phyloP scores from a whole-genome alignment of 2,888 invertebrate species.

The Agapostemon virescens region DNA sequence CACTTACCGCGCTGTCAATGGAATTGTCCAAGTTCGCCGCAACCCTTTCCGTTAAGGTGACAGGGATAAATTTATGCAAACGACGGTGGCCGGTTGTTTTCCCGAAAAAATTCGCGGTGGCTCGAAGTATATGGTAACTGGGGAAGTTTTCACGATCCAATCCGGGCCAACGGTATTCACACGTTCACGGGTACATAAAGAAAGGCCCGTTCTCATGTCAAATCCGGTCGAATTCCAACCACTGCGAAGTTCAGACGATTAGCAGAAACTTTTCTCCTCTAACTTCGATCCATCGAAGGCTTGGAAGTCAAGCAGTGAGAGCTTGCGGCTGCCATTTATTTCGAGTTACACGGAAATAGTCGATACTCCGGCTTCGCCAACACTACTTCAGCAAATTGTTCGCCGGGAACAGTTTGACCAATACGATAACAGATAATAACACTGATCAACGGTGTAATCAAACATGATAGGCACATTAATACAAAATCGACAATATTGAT shows the following conservation, averaged over 20 bases:
- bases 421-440: not conserved
- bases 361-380: not conserved
- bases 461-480: not conserved
- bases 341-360: not conserved
- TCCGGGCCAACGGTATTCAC: not conserved
- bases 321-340: not conserved
- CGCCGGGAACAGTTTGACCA: not conserved
- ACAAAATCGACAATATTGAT: not conserved
- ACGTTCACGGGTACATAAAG: conserved; percentile 10
- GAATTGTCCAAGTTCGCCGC: not conserved
- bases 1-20: not conserved
- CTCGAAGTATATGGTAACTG: not conserved
- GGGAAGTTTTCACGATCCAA: not conserved
- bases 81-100: not conserved
- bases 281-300: not conserved
- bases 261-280: conserved; percentile 30
- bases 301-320: not conserved
- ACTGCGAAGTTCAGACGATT: conserved; percentile 12
- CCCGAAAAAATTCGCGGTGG: not conserved
- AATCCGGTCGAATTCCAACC: not conserved
- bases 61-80: not conserved
- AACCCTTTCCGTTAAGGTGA: not conserved
- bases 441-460: not conserved
- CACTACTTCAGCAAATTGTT: not conserved
- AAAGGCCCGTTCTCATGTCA: not conserved